Percentiles rank a stretch among this genome's conserved stretches.
These are phyloP conservation scores for Motacilla tschutschensis DNA, from an alignment of 2,113 vertebrate genomes.

Conservation along the genomic window DNA sequence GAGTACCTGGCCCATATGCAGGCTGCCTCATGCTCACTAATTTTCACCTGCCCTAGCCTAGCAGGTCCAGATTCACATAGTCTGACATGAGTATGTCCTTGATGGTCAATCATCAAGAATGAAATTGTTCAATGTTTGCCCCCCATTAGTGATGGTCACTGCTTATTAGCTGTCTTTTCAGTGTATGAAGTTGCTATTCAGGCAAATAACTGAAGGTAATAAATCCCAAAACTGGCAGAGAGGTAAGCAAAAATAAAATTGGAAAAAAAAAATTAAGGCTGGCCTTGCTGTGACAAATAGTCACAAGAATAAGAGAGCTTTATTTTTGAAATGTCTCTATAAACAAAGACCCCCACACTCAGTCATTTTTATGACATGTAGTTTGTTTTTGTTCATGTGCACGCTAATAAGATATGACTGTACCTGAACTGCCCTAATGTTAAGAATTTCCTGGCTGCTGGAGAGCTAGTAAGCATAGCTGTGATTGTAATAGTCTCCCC, in stretches of 20 bases:
- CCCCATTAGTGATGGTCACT: not conserved
- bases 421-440: not conserved
- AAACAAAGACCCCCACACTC: not conserved
- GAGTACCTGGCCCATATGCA: accelerated
- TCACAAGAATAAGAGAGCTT: not conserved
- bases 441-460: not conserved
- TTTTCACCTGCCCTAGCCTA: not conserved
- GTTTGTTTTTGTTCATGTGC: not conserved
- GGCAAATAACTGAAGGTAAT: not conserved
- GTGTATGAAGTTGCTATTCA: not conserved
- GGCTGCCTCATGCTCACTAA: not conserved
- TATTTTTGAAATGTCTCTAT: not conserved
- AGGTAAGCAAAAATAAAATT: not conserved
- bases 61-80: not conserved
- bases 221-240: not conserved
- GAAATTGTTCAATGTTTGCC: not conserved
- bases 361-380: not conserved
- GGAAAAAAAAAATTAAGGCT: not conserved
- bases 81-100: not conserved
- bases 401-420: not conserved
- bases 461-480: not conserved
- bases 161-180: not conserved
- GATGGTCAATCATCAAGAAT: accelerated
- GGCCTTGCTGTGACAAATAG: not conserved
- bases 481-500: not conserved